These are phyloP conservation scores for Odontamblyopus rebecca DNA, from an alignment of 2,797 vertebrate genomes.

Conservation along the genomic window DNA sequence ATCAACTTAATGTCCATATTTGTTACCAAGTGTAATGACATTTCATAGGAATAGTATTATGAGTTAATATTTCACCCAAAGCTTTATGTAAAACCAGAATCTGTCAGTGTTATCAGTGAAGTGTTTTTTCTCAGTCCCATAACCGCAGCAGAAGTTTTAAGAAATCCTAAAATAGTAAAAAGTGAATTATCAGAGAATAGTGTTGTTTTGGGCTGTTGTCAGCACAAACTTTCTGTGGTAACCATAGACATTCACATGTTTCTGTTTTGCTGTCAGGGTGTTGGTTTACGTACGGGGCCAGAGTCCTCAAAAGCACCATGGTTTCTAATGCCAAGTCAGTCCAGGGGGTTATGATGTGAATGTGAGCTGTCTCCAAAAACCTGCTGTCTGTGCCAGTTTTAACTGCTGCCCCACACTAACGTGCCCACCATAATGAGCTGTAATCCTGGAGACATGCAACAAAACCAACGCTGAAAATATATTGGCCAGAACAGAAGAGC, in stretches of 20 bases:
- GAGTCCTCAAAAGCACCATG: conserved; percentile 14
- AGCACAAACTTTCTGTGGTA: conserved; percentile 5
- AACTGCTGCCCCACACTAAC: conserved; percentile 14
- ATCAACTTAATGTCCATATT: no score
- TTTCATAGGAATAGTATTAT: no score
- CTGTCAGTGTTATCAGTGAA: background rate
- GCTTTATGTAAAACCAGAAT: background rate
- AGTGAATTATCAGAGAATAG: background rate
- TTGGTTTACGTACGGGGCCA: conserved; percentile 6
- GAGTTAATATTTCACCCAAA: background rate
- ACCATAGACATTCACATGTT: conserved; percentile 17
- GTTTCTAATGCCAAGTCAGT: conserved; percentile 12
- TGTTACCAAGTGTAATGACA: no score
- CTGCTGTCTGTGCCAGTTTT: conserved; percentile 19
- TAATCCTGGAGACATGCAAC: conserved; percentile 22
- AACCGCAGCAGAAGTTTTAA: background rate
- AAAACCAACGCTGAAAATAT: conserved; percentile 21
- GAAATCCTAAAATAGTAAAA: conserved; percentile 14
- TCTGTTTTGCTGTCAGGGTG: conserved; percentile 8
- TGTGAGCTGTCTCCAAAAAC: conserved; percentile 15
- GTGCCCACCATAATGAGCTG: conserved; percentile 24
- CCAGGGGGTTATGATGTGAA: conserved; percentile 23
- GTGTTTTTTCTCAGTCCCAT: background rate
- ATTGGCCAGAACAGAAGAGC: background rate
- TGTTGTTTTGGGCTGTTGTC: conserved; percentile 3